Evolutionary conservation across 2,888 invertebrate species (phyloP).

Genomic region (Meganola albula): DNA sequence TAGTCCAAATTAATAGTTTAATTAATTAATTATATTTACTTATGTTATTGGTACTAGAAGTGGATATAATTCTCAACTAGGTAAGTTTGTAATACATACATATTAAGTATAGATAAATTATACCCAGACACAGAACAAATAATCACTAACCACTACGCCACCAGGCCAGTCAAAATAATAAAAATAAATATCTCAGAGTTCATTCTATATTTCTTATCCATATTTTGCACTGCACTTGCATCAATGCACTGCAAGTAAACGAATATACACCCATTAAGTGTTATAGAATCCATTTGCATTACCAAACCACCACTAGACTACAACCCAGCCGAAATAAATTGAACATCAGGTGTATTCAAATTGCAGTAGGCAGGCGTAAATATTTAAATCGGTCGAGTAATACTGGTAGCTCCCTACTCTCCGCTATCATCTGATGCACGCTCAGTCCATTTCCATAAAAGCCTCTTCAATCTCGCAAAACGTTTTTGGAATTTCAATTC

Average conservation of each 20-base stretch:
- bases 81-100: too few species aligned
- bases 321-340: constrained; percentile 40
- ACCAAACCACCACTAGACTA: constrained; percentile 23
- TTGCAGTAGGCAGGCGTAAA: constrained; percentile 56
- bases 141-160: too few species aligned
- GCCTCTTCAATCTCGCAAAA: constrained; percentile 76
- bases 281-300: constrained; percentile 33
- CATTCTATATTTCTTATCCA: too few species aligned
- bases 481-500: constrained; percentile 75
- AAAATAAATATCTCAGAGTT: too few species aligned
- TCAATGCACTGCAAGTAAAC: constrained; percentile 1
- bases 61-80: too few species aligned
- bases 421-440: constrained; percentile 64
- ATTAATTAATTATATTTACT: too few species aligned
- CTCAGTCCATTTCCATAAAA: constrained; percentile 75
- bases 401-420: constrained; percentile 33
- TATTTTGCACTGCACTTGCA: too few species aligned
- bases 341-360: constrained; percentile 63
- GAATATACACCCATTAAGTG: constrained; percentile 12
- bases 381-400: constrained; percentile 65
- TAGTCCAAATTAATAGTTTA: too few species aligned
- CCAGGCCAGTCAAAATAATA: too few species aligned
- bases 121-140: too few species aligned
- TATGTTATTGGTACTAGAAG: too few species aligned
- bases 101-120: too few species aligned